Percentiles rank a stretch among this genome's conserved stretches.
These are phyloP conservation scores for Thymelicus lineola DNA, from an alignment of 2,888 invertebrate species.

Conservation along the genomic window DNA sequence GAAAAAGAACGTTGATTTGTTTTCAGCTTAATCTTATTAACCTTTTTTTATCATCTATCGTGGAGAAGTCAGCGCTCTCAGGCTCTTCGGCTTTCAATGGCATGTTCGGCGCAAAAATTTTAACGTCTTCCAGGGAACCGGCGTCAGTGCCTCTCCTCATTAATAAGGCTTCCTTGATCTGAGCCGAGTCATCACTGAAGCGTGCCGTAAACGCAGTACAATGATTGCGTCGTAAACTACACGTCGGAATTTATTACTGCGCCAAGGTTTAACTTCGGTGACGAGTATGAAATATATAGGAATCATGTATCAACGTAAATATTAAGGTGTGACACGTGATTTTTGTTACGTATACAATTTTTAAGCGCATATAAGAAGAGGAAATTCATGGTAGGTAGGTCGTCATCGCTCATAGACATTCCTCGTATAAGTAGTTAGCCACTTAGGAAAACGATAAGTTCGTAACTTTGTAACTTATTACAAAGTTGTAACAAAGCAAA, in stretches of 20 bases:
- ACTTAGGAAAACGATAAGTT: too few species aligned
- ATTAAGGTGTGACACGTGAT: background rate
- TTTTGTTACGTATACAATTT: background rate
- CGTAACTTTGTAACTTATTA: too few species aligned
- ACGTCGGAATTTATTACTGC: conserved; percentile 16
- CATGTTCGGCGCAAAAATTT: background rate
- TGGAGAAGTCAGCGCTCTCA: background rate
- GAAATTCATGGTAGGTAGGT: too few species aligned
- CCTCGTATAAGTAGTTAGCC: too few species aligned
- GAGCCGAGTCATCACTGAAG: conserved; percentile 56
- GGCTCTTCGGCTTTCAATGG: background rate
- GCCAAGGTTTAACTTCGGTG: conserved; percentile 23
- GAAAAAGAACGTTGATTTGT: background rate
- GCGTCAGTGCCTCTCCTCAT: background rate
- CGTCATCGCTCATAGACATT: too few species aligned
- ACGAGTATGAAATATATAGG: background rate
- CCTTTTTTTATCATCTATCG: background rate
- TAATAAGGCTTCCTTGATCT: conserved; percentile 11
- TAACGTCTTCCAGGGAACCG: background rate
- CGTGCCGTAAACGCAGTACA: conserved; percentile 48
- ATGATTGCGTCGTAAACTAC: conserved; percentile 55
- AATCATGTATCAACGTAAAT: background rate
- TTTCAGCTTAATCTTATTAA: background rate
- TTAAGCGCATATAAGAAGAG: too few species aligned
- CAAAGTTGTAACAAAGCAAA: too few species aligned